Evolutionary conservation across 1,140 invertebrate species (phyloP).

Genomic region (Helicoverpa armigera): DNA sequence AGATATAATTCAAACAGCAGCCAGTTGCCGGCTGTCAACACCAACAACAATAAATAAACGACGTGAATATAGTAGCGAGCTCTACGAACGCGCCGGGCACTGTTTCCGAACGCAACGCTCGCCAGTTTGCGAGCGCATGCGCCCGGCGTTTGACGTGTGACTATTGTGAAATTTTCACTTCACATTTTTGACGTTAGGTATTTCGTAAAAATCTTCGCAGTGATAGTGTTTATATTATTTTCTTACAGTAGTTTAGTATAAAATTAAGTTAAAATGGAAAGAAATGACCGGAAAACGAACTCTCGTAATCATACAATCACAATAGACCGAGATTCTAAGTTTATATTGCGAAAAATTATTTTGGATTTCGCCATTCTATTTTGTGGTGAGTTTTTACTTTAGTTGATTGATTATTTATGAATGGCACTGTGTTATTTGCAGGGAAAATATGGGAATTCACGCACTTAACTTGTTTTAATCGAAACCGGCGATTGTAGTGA

Average conservation of each 20-base stretch:
- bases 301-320: conserved; percentile 73
- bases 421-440: background rate
- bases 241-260: conserved; percentile 52
- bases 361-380: conserved; percentile 79
- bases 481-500: conserved; percentile 4
- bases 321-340: conserved; percentile 76
- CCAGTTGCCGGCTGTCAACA: conserved; percentile 41
- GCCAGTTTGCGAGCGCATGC: conserved; percentile 81
- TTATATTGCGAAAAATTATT: conserved; percentile 78
- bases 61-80: conserved; percentile 48
- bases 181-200: conserved; percentile 58
- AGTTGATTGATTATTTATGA: conserved; percentile 8
- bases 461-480: background rate
- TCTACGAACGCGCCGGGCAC: conserved; percentile 51
- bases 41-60: conserved; percentile 33
- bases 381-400: conserved; percentile 73
- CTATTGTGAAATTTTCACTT: conserved; percentile 60
- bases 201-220: conserved; percentile 73
- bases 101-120: conserved; percentile 50
- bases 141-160: conserved; percentile 71
- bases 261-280: conserved; percentile 72
- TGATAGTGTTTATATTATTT: conserved; percentile 59
- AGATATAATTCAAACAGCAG: background rate
- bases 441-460: conserved; percentile 1
- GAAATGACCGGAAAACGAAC: conserved; percentile 74